Percentiles rank a stretch among this genome's conserved stretches.
Evolutionary conservation across 2,797 vertebrate genomes (phyloP).

Genomic region (Gouania willdenowi): DNA sequence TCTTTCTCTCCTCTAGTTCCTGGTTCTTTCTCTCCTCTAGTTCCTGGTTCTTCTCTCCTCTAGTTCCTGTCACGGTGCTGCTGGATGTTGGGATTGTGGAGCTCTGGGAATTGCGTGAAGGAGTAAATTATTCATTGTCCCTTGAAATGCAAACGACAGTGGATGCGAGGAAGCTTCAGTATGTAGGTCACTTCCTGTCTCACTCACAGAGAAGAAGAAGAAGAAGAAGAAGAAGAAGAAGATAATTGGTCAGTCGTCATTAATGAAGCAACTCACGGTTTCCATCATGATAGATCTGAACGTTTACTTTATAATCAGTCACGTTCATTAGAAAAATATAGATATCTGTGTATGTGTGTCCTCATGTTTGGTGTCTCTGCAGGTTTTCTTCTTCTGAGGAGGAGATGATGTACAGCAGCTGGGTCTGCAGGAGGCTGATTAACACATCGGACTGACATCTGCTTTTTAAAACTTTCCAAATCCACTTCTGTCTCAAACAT

Average conservation of each 20-base stretch:
- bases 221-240: constrained; percentile 3
- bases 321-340: too few relatives aligned
- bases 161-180: constrained; percentile 55
- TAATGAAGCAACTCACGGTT: too few relatives aligned
- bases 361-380: constrained; percentile 3
- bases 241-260: too few relatives aligned
- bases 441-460: too few relatives aligned
- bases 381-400: constrained; percentile 10
- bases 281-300: too few relatives aligned
- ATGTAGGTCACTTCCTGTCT: constrained; percentile 70
- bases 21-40: too few relatives aligned
- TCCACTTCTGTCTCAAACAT: too few relatives aligned
- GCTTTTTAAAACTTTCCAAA: too few relatives aligned
- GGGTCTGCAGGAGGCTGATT: constrained; percentile 59
- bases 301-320: too few relatives aligned
- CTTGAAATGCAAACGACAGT: constrained; percentile 76
- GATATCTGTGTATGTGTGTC: constrained; percentile 1
- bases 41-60: background rate
- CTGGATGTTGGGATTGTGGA: constrained; percentile 17
- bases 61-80: constrained; percentile 52
- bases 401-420: constrained; percentile 31
- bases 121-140: constrained; percentile 75
- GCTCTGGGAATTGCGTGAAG: constrained; percentile 32
- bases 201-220: constrained; percentile 13
- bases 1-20: background rate